Evolutionary conservation across 1,140 invertebrate genomes (phyloP), one percentile per base, ranked within the genome.

Genomic region (Ips nitidus): DNA sequence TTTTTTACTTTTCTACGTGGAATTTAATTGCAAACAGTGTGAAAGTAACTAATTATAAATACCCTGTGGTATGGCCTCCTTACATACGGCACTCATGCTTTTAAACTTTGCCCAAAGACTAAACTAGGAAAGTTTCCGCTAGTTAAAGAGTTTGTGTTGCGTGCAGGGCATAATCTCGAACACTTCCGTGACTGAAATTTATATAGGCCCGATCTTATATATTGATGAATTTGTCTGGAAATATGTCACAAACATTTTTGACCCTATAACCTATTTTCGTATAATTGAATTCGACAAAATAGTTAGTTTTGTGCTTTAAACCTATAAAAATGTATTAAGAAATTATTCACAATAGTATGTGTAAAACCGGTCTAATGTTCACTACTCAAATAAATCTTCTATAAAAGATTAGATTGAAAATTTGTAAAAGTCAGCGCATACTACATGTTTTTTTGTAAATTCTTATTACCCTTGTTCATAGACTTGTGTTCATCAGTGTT

Each of bases 121-220:
- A 43, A 68, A 45, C 6, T 3, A 40, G 41, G 55, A 59, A 65
- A 39, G 47, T 65, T 65, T 65, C 53, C 56, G 5, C 56, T n/a
- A n/a, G 55, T 4, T n/a, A 45, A 64, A 43, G 59, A 57, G 43
- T 70, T 65, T 45, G 37, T 38, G 63, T 70, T 66, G 69, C 69
- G 69, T 70, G 69, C 62, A 38, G 40, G 47, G 39, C 55, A 70
- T 58, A 64, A 59, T 70, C 61, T 64, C 41, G 62, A 60, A 58
- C 2, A 60, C 52, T 65, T 64, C 62, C 69, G 69, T 70, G 69
- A 70, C 69, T 70, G 43, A 52, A 59, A 70, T 70, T 70, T 70
- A 70, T 70, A 58, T 70, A 41, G 69, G n/a, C 38, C 2, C 58
- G 42, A 58, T 45, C 22, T 58, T n/a, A n/a, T 63, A 62, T 58